Evolutionary conservation across 2,888 invertebrate genomes (phyloP), one percentile per base, ranked within the genome.

Genomic region (Allolobophora icterica): DNA sequence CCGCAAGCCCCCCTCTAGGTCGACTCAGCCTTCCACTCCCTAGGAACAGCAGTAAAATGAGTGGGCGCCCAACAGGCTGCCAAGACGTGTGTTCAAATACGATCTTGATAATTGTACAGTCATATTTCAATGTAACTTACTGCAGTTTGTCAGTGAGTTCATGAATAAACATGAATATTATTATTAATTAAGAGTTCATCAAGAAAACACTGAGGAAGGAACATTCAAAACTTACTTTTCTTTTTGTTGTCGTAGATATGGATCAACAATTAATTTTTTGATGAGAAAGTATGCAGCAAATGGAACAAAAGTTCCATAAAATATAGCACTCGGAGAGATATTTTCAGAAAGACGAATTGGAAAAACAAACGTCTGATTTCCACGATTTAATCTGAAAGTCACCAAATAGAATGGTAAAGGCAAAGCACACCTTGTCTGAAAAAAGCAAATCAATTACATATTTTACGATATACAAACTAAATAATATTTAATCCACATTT

Each of bases 281-380:
- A 98, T 96, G 0, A 98, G 95, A 91, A 97, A 94, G 93, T 95
- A 96, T 3, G 93, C 91, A 13, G 98, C 96, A 30, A 98, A 93
- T 0, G 99, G 99, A n/a, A 97, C 96, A 0, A 98, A 96, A 0
- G 98, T 98, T 24, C 98, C 99, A 95, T 99, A 99, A 95, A 99
- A 98, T 84, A 99, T 96, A 0, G 99, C 98, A 35, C 97, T 97
- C 0, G 98, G 98, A 94, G 98, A 96, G 35, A 99, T 96, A 94
- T 98, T 98, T 94, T 99, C 98, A 94, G 98, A 98, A 38, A 99
- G 95, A 93, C 98, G 97, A 93, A 99, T 97, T 0, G 98, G 98
- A 93, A 99, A 97, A 45, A 97, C 96, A 94, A 98, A 98, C 0
- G 97, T 97, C 96, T 99, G 99, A 91, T 97, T 97, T 0, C 98